Evolutionary conservation across 2,113 vertebrate species (phyloP), one percentile per base, ranked within the genome.

Genomic region (Megaceryle maxima): DNA sequence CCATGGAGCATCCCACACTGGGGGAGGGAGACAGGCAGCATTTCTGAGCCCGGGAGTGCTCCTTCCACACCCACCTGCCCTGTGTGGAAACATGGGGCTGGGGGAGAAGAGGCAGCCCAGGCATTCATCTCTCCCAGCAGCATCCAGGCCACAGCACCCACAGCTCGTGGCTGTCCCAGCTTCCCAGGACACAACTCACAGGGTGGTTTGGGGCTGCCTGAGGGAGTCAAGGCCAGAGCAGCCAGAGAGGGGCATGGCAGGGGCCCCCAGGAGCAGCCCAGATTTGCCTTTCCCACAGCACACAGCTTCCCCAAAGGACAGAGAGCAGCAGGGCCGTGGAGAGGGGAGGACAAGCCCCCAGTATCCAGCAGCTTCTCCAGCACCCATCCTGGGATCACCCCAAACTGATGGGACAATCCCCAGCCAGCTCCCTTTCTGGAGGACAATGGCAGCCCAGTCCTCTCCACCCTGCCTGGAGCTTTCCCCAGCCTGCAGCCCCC

Each of bases 271-370:
- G 33, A 26, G 37, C 60, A 35, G 6, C 74, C 19, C 22, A 16
- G 24, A 6, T 31, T 41, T 24, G 4, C 15, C 29, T 29, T n/a
- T n/a, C 35, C n/a, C 9, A 5, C 48, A 68, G 68, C 79, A 11
- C 13, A 0, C 18, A 1, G 37, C 44, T 53, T n/a, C 9, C 9
- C 46, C 1, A 0, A 44, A 35, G n/a, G 19, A 5, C 44, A 24
- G 55, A 31, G 21, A 75, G 31, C 35, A 60, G 43, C 15, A 5
- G 21, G 15, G 37, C 3, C 0, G 0, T 0, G 8, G 37, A 2
- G 35, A 19, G 17, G 9, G 26, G 11, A 28, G 11, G 4, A 3
- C 43, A 29, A 50, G 12, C 25, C 10, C 10, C 43, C 1, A 5
- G 43, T 53, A 20, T 31, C 15, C 62, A 44, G 51, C 78, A 75